Evolutionary conservation across 1,140 invertebrate species (phyloP), one percentile per base, ranked within the genome.

Genomic region (Pseudobourletiella spinata): DNA sequence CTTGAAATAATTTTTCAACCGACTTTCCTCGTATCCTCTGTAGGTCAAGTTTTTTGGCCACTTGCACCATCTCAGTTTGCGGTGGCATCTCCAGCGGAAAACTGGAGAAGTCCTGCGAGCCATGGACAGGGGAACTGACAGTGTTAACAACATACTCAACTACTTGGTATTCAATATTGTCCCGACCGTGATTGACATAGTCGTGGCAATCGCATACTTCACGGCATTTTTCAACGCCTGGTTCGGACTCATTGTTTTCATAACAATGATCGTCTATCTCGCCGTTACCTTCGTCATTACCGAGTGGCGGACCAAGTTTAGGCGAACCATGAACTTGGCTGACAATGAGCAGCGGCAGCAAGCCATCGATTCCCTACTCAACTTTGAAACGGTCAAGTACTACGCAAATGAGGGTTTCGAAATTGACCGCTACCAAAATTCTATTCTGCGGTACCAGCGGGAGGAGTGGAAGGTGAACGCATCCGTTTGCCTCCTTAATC

Each of bases 351-450:
- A 74, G 39, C 74, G 79, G 61, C 74, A 79, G 2, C 77, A 76
- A 54, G 81, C 77, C 51, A 80, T 84, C 1, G 83, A 84, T 71
- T 82, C 83, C 3, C 71, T 84, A 8, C 74, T 84, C 0, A 85
- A 84, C 69, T 84, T 82, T 76, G 82, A 85, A 74, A 85, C 83
- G 11, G 82, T 84, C 11, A 84, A 84, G 69, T 83, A 84, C 71
- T 84, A 83, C 67, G 77, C 76, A 30, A 80, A 80, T 35, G 82
- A 84, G 68, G 69, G 76, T 24, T 81, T 80, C 73, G 82, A 84
- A 72, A 72, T 76, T 14, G 70, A 78, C 50, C 74, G 80, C 32
- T 84, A 82, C 70, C 71, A 74, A 51, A 72, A 75, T 24, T 74
- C 79, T 18, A 77, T 83, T 55, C 44, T 74, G 3, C 72, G 72